Evolutionary conservation across 2,888 invertebrate species (phyloP), one percentile per base, ranked within the genome.

Genomic region (Mythimna albipuncta): DNA sequence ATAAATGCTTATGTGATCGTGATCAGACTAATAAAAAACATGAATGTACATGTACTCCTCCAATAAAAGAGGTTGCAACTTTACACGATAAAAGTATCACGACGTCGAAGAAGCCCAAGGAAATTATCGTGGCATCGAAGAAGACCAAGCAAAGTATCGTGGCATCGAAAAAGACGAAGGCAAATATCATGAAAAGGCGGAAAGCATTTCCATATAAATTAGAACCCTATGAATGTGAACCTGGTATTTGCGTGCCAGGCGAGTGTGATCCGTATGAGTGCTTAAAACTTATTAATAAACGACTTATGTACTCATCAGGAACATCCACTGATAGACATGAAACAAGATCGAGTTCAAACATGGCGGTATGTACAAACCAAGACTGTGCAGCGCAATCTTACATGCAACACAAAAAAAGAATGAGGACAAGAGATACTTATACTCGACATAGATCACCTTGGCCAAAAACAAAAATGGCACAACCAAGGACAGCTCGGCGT

Each of bases 191-290:
- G 66, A 73, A 59, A 47, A 69, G 9, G 7, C 54, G 44, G 19
- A 76, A 59, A 47, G 16, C 65, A 9, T 72, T 52, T 55, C 38
- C 71, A 6, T 64, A 82, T 61, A 82, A 82, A 61, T 75, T 82
- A 63, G 55, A 77, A 57, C 86, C 85, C 26, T 82, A 84, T 52
- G 88, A 89, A 82, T 90, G 90, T 83, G 87, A 85, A 66, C 86
- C 81, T 54, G 81, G 79, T 44, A 58, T 85, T 57, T 89, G 88
- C 71, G 69, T 85, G 16, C 90, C 89, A 19, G 89, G 85, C 44
- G 79, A 86, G 71, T 89, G 88, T 71, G 83, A 90, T 81, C 88
- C 90, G n/a, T 82, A 84, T 71, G 72, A 81, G 38, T 87, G 77
- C 41, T 57, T 71, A 38, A 79, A 83, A 55, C 66, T 44, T 38